A percentile compares a stretch with the other conserved stretches of the same genome.
These are phyloP conservation scores for Neoseiulus cucumeris DNA, from an alignment of 1,140 invertebrate genomes.

Conservation along the genomic window DNA sequence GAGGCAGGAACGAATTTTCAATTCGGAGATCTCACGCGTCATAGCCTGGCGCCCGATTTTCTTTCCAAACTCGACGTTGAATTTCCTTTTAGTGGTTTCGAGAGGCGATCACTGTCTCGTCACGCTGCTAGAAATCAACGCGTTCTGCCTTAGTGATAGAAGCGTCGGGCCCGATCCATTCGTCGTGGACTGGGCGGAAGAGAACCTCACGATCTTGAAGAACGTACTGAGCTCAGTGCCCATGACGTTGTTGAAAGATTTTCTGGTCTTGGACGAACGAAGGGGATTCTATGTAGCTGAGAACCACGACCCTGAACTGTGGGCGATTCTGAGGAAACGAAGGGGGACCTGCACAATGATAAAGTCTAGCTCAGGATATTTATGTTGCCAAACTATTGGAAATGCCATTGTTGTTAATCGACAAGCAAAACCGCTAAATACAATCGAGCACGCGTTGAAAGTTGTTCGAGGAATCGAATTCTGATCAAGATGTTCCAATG, in stretches of 20 bases:
- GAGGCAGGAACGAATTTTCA: neutral
- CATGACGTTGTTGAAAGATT: neutral
- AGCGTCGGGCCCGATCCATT: neutral
- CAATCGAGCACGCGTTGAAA: neutral
- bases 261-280: neutral
- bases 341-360: neutral
- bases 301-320: neutral
- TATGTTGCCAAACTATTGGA: neutral
- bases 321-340: neutral
- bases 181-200: neutral
- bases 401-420: neutral
- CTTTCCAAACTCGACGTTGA: neutral
- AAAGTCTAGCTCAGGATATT: neutral
- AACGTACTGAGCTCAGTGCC: neutral
- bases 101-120: neutral
- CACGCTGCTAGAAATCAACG: neutral
- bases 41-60: neutral
- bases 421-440: neutral
- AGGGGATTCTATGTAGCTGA: neutral
- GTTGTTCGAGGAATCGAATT: neutral
- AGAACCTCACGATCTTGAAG: constrained; percentile 5
- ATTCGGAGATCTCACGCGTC: neutral
- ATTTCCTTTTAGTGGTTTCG: neutral
- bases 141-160: neutral
- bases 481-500: no score